A percentile compares a stretch with the other conserved stretches of the same genome.
phyloP scores from a whole-genome alignment of 2,888 invertebrate genomes.

The Isoperla grammatica region DNA sequence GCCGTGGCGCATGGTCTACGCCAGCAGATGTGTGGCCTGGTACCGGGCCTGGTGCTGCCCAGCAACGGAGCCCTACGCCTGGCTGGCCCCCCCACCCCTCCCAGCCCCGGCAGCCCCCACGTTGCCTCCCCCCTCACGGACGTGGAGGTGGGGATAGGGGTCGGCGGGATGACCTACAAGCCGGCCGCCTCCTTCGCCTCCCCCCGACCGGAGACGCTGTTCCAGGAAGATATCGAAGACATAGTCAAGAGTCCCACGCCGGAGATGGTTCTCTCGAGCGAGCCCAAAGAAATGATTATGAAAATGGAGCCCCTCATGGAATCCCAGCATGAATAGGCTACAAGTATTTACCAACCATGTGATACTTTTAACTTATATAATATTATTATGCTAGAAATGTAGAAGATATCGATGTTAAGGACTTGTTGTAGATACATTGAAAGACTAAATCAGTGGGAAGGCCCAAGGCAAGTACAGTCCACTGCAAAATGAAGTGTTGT shows the following conservation, averaged over 20 bases:
- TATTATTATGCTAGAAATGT: constrained; percentile 1
- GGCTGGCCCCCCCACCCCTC: constrained; percentile 39
- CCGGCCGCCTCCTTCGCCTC: constrained; percentile 36
- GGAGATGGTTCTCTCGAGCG: constrained; percentile 22
- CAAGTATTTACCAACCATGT: constrained; percentile 20
- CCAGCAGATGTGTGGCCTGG: constrained; percentile 82
- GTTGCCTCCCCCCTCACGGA: constrained; percentile 38
- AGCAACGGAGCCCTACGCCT: constrained; percentile 24
- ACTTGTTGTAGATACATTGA: constrained; percentile 28
- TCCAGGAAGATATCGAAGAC: constrained; percentile 58
- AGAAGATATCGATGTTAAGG: background rate
- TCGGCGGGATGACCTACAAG: constrained; percentile 60
- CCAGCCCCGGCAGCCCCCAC: constrained; percentile 36
- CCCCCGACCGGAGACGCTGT: constrained; percentile 51
- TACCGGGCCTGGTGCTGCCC: constrained; percentile 47
- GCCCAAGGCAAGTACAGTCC: background rate
- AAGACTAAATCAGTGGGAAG: constrained; percentile 40
- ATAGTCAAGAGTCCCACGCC: constrained; percentile 52
- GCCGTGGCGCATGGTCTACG: constrained; percentile 80
- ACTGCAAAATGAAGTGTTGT: constrained; percentile 3
- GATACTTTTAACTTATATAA: constrained; percentile 15
- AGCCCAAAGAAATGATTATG: constrained; percentile 23
- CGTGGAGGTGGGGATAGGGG: constrained; percentile 53
- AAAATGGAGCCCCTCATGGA: constrained; percentile 27
- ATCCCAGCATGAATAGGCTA: constrained; percentile 20